Evolutionary conservation across 2,797 vertebrate genomes (phyloP).

Genomic region (Nasua narica): DNA sequence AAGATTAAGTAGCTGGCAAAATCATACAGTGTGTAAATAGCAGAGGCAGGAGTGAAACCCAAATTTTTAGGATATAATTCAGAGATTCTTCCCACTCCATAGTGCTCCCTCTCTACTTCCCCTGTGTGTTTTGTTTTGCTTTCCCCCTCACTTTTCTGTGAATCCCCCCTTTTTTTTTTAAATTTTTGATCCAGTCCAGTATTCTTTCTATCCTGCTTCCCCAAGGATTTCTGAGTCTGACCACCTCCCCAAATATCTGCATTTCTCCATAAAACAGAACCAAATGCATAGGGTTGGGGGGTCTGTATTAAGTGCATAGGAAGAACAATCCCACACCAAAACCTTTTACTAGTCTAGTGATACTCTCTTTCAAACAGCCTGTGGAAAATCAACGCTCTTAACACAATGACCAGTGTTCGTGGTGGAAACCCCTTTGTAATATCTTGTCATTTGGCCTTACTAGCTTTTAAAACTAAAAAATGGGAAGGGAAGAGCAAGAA

Average conservation of each 20-base stretch:
- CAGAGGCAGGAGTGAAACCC: background rate
- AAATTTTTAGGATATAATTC: background rate
- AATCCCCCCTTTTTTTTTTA: background rate
- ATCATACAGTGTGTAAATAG: background rate
- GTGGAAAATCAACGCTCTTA: slow-evolving; percentile 70
- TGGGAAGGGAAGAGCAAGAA: slow-evolving; percentile 48
- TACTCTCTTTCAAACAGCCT: slow-evolving; percentile 53
- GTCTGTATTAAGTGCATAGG: slow-evolving; percentile 25
- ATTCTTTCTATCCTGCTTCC: slow-evolving; percentile 61
- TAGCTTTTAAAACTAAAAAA: slow-evolving; percentile 73
- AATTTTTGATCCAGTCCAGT: slow-evolving; percentile 13
- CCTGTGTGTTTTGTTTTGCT: background rate
- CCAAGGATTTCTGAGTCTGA: slow-evolving; percentile 47
- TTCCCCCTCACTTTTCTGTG: slow-evolving; percentile 31
- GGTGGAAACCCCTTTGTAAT: slow-evolving; percentile 60
- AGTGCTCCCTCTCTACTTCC: background rate
- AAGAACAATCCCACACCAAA: slow-evolving; percentile 53
- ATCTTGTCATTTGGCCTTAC: slow-evolving; percentile 68
- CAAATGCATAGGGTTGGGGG: background rate
- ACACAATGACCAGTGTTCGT: slow-evolving; percentile 72
- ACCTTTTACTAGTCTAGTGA: slow-evolving; percentile 34
- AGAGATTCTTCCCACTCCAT: background rate
- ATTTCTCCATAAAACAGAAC: slow-evolving; percentile 65
- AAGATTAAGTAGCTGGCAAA: background rate
- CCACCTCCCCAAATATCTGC: slow-evolving; percentile 41